phyloP scores from a whole-genome alignment of 2,797 vertebrate genomes.

The Gymnothorax reevesii region DNA sequence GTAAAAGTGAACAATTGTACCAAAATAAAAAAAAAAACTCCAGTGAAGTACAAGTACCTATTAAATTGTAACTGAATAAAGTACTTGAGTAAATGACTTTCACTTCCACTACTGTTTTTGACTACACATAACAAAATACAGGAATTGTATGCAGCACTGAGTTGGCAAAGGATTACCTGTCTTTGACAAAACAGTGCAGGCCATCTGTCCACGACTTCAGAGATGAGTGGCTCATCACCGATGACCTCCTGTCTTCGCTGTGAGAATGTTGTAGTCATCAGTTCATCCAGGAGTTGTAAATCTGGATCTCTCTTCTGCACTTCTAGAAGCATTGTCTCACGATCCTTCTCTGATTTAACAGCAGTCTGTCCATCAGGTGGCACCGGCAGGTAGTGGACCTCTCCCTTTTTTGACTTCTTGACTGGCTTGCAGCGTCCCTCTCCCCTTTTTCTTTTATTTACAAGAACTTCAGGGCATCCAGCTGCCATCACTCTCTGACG shows the following conservation, averaged over 20 bases:
- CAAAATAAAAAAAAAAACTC: too few relatives aligned
- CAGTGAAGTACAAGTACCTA: too few relatives aligned
- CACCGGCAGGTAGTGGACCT: slow-evolving; percentile 36
- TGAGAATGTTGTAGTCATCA: slow-evolving; percentile 46
- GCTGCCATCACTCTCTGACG: slow-evolving; percentile 38
- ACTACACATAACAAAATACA: too few relatives aligned
- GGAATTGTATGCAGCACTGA: too few relatives aligned
- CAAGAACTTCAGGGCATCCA: slow-evolving; percentile 46
- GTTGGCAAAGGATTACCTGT: slow-evolving; percentile 42
- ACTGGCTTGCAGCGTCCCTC: slow-evolving; percentile 12
- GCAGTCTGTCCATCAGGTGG: slow-evolving; percentile 38
- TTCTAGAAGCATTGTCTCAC: slow-evolving; percentile 29
- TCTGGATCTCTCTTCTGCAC: slow-evolving; percentile 46
- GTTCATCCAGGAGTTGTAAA: too few relatives aligned
- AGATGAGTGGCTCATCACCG: slow-evolving; percentile 41
- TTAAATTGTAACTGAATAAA: too few relatives aligned
- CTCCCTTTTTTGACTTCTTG: slow-evolving; percentile 41
- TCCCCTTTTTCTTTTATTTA: slow-evolving; percentile 45
- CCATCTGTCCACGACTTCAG: slow-evolving; percentile 37
- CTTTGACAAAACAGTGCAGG: slow-evolving; percentile 42
- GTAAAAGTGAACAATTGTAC: too few relatives aligned
- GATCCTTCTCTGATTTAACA: slow-evolving; percentile 30
- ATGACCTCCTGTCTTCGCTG: slow-evolving; percentile 39
- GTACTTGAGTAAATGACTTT: too few relatives aligned
- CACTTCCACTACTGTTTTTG: too few relatives aligned